These are phyloP conservation scores for Enteromius paludinosus DNA, from an alignment of 2,797 vertebrate genomes.

Conservation along the genomic window DNA sequence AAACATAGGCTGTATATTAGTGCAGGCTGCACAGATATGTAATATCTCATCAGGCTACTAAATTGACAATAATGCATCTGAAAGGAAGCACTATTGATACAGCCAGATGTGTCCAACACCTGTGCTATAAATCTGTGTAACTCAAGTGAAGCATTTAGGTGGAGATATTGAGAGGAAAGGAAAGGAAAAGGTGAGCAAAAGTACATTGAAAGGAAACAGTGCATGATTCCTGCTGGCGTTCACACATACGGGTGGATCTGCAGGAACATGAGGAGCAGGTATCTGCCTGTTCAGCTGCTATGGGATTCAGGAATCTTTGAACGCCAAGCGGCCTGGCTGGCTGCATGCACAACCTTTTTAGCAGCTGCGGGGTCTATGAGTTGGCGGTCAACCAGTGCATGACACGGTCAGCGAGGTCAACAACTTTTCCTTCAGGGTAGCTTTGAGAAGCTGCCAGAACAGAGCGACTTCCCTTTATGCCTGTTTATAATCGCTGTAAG, in stretches of 20 bases:
- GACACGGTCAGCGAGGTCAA: constrained; percentile 45
- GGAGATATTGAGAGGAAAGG: constrained; percentile 3
- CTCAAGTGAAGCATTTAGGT: constrained; percentile 40
- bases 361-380: constrained; percentile 47
- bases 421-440: constrained; percentile 36
- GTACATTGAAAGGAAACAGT: constrained; percentile 56
- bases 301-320: constrained; percentile 49
- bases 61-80: constrained; percentile 10
- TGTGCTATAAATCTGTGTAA: constrained; percentile 45
- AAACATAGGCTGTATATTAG: background rate
- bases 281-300: constrained; percentile 66
- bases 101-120: constrained; percentile 26
- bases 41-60: background rate
- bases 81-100: constrained; percentile 22
- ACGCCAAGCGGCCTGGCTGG: constrained; percentile 13
- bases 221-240: constrained; percentile 73
- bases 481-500: constrained; percentile 29
- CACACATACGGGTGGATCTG: constrained; percentile 70
- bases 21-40: background rate
- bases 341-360: constrained; percentile 21
- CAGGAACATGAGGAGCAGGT: constrained; percentile 68
- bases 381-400: constrained; percentile 31
- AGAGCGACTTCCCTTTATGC: constrained; percentile 11
- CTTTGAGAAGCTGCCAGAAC: constrained; percentile 22
- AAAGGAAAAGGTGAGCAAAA: constrained; percentile 19